phyloP scores from a whole-genome alignment of 2,888 invertebrate species.

The Ophioninae sp. region DNA sequence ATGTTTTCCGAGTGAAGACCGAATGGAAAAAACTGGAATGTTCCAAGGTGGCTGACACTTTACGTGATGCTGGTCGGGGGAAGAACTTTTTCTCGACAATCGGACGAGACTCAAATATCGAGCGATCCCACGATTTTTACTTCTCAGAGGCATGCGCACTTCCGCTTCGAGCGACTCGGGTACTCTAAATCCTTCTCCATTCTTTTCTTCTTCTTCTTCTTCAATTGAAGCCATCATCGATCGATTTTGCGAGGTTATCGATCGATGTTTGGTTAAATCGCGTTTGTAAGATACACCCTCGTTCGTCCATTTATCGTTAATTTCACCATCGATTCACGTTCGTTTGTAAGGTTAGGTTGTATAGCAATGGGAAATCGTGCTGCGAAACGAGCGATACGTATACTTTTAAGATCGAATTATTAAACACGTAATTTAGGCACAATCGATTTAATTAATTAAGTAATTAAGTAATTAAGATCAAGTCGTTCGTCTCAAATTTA shows the following conservation, averaged over 20 bases:
- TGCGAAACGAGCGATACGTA: constrained; percentile 21
- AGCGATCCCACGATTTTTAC: constrained; percentile 8
- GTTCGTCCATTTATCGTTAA: constrained; percentile 27
- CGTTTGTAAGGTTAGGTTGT: constrained; percentile 9
- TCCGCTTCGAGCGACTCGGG: constrained; percentile 49
- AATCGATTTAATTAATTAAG: neutral
- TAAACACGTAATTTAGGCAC: neutral
- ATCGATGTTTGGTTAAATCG: neutral
- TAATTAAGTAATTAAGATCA: neutral
- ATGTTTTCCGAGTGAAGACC: no score
- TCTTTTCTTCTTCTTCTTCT: constrained; percentile 22
- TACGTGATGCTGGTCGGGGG: neutral
- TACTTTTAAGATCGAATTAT: constrained; percentile 43
- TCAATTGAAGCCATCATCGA: constrained; percentile 12
- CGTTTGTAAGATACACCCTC: constrained; percentile 14
- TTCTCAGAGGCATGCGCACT: constrained; percentile 5
- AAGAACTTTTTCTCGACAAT: neutral
- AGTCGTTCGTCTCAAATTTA: constrained; percentile 34
- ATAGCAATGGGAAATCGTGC: constrained; percentile 61
- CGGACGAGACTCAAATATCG: constrained; percentile 33
- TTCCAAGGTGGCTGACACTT: neutral
- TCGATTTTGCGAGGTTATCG: neutral
- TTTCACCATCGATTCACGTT: neutral
- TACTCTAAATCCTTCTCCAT: constrained; percentile 20
- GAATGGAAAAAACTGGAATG: no score